phyloP scores from a whole-genome alignment of 1,140 invertebrate species.

The Lasioglossum albipes region DNA sequence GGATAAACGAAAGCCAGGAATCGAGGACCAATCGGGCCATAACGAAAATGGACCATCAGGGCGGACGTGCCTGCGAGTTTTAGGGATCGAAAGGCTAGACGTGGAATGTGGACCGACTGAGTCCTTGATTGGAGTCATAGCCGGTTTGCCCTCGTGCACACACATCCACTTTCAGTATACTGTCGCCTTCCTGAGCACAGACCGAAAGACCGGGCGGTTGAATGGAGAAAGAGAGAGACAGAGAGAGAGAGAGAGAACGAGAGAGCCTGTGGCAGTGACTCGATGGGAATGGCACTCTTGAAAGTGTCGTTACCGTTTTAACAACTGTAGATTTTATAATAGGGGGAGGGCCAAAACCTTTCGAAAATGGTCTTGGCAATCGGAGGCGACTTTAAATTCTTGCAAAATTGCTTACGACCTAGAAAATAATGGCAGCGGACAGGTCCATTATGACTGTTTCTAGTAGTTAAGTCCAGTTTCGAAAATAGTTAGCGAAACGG shows the following conservation, averaged over 20 bases:
- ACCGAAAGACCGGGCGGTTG: neutral
- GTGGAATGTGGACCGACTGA: constrained; percentile 76
- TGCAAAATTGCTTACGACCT: neutral
- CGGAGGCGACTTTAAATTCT: neutral
- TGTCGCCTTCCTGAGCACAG: constrained; percentile 12
- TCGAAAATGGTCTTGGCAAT: neutral
- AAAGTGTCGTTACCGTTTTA: neutral
- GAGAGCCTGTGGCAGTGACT: neutral
- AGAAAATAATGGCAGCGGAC: neutral
- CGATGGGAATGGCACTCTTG: neutral
- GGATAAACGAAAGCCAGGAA: neutral
- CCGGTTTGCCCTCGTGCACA: constrained; percentile 61
- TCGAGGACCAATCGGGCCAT: neutral
- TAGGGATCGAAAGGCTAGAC: constrained; percentile 72
- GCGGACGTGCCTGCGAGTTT: constrained; percentile 56
- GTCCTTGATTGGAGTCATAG: constrained; percentile 73
- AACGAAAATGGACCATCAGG: neutral
- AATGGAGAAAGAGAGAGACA: neutral
- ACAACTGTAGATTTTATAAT: neutral
- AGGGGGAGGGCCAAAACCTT: neutral
- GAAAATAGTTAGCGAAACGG: neutral
- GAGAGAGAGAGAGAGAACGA: too few species aligned
- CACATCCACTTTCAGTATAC: constrained; percentile 18
- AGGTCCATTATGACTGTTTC: neutral
- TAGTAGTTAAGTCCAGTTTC: neutral